Evolutionary conservation across 2,888 invertebrate species (phyloP).

Genomic region (Macaria notata): DNA sequence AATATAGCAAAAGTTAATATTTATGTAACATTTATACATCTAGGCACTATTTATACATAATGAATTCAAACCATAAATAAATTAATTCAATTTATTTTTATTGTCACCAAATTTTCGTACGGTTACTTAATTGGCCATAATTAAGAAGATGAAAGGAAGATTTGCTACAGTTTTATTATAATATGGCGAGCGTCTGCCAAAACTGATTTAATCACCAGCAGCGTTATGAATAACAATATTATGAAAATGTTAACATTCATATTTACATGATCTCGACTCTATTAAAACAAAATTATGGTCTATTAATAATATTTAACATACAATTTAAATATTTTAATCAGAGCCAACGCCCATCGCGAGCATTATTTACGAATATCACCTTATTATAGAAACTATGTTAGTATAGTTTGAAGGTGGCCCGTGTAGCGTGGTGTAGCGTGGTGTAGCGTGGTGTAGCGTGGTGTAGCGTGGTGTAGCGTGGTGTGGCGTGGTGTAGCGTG

Average conservation of each 20-base stretch:
- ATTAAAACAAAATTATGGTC: slow-evolving; percentile 22
- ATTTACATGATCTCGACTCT: slow-evolving; percentile 16
- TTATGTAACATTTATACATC: too few relatives aligned
- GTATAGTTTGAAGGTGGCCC: slow-evolving; percentile 7
- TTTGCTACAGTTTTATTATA: slow-evolving; percentile 15
- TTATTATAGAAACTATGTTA: slow-evolving; percentile 16
- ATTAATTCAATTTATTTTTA: slow-evolving; percentile 2
- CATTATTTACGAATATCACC: slow-evolving; percentile 19
- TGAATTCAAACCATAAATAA: not conserved
- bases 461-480: too few relatives aligned
- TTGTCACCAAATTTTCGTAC: not conserved
- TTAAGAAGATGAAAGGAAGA: slow-evolving; percentile 3
- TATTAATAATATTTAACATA: slow-evolving; percentile 21
- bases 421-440: not conserved
- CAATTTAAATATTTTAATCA: slow-evolving; percentile 24
- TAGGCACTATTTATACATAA: too few relatives aligned
- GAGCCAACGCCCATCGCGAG: slow-evolving; percentile 13
- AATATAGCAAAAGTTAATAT: too few relatives aligned
- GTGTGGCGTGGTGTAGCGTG: not conserved
- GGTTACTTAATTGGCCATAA: slow-evolving; percentile 1
- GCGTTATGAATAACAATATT: slow-evolving; percentile 19
- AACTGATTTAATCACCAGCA: slow-evolving; percentile 18
- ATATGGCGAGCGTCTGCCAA: not conserved
- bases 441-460: not conserved
- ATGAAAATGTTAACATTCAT: slow-evolving; percentile 17